Conservation (phyloP, 2,113 vertebrate species). For the Sylvilagus bachmani region DNA sequence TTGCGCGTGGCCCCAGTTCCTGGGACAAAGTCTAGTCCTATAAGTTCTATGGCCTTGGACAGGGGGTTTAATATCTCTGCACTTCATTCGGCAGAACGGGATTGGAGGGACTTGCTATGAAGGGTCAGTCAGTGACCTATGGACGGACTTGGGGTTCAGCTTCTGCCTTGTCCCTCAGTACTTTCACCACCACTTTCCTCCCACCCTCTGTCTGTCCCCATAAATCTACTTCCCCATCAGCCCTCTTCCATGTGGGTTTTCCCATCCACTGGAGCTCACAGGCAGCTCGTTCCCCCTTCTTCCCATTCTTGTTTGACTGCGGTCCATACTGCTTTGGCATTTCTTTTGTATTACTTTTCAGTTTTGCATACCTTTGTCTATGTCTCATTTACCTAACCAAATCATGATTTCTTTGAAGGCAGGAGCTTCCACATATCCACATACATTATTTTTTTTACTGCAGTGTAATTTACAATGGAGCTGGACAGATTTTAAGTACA, state of each 20-base stretch:
- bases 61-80: constrained; percentile 34
- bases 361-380: not conserved
- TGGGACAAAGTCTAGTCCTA: not conserved
- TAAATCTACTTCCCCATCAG: not conserved
- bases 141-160: not conserved
- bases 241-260: not conserved
- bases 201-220: not conserved
- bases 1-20: not conserved
- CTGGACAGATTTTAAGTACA: not conserved
- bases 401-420: constrained; percentile 43
- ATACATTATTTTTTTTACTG: not conserved
- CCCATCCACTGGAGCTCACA: not conserved
- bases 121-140: not conserved
- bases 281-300: not conserved
- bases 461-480: not conserved
- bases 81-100: not conserved
- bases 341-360: not conserved
- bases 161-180: not conserved
- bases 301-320: not conserved
- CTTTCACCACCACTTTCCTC: not conserved
- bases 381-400: constrained; percentile 35
- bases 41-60: not conserved
- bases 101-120: not conserved
- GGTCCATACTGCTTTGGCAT: not conserved
- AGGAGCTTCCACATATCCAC: not conserved